Conservation (phyloP, 2,888 invertebrate genomes). For the Cremastinae sp. region DNA sequence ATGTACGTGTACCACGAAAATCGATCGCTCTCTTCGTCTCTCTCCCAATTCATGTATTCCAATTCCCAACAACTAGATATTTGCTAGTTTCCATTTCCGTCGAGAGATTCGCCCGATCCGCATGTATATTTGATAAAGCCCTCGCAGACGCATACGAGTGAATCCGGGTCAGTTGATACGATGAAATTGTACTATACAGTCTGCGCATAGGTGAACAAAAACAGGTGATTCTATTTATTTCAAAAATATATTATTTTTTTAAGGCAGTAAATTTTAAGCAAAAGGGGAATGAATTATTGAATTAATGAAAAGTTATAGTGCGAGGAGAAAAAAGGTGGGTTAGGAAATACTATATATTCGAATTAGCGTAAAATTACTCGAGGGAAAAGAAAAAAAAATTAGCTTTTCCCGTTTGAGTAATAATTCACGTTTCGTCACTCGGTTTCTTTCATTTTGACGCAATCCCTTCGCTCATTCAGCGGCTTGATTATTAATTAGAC, state of each 20-base stretch:
- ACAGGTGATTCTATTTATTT: neutral
- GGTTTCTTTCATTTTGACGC: constrained; percentile 38
- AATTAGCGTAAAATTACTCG: no score
- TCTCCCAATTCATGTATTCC: constrained; percentile 53
- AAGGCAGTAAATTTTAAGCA: no score
- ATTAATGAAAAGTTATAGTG: no score
- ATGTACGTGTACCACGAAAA: constrained; percentile 36
- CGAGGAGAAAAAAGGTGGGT: no score
- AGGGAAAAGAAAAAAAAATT: no score
- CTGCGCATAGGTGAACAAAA: neutral
- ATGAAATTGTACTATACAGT: constrained; percentile 31
- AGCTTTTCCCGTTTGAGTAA: no score
- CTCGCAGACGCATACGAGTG: constrained; percentile 45
- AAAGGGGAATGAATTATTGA: no score
- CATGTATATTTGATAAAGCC: constrained; percentile 61
- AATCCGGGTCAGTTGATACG: constrained; percentile 59
- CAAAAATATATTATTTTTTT: no score
- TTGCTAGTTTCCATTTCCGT: constrained; percentile 60
- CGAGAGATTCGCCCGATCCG: constrained; percentile 57
- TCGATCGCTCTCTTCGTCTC: constrained; percentile 42
- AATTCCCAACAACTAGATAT: constrained; percentile 58
- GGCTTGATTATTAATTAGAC: constrained; percentile 55
- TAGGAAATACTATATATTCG: no score
- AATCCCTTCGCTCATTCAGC: constrained; percentile 40
- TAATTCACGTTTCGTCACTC: neutral